Percentiles rank a stretch among this genome's conserved stretches.
phyloP scores from a whole-genome alignment of 1,140 invertebrate genomes.

The Phymastichus coffea region DNA sequence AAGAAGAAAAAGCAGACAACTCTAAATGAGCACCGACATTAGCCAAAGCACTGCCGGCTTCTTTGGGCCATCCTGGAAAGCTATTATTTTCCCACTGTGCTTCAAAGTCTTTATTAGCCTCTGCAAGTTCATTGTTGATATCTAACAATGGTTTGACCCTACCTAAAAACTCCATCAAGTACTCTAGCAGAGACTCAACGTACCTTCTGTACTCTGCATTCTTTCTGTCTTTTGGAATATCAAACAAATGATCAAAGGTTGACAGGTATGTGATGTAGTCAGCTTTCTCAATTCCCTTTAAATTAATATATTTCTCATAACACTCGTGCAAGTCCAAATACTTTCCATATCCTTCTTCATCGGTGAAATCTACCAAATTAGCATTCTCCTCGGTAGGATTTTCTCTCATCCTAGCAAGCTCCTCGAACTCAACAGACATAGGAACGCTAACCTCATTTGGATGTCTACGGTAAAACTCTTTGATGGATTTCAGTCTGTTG shows the following conservation, averaged over 20 bases:
- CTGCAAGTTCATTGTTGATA: constrained; percentile 75
- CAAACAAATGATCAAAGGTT: constrained; percentile 94
- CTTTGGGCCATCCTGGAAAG: constrained; percentile 97
- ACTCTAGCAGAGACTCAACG: constrained; percentile 80
- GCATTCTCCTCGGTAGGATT: constrained; percentile 77
- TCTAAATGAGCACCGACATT: constrained; percentile 95
- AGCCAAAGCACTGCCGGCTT: constrained; percentile 88
- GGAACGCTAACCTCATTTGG: constrained; percentile 95
- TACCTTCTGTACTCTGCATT: constrained; percentile 92
- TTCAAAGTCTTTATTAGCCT: constrained; percentile 80
- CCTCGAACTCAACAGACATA: constrained; percentile 97
- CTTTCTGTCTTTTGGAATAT: constrained; percentile 93
- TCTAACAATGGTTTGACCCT: constrained; percentile 92
- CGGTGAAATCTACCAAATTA: constrained; percentile 95
- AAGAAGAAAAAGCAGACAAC: constrained; percentile 94
- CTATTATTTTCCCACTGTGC: constrained; percentile 84
- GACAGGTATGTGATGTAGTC: constrained; percentile 96
- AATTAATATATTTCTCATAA: constrained; percentile 93
- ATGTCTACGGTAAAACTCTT: constrained; percentile 95
- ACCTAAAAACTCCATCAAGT: constrained; percentile 81
- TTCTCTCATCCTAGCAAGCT: constrained; percentile 85
- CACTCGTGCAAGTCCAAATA: constrained; percentile 98
- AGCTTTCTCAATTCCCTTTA: constrained; percentile 95
- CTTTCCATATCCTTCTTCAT: constrained; percentile 99
- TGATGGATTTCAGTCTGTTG: constrained; percentile 86